Evolutionary conservation across 2,797 vertebrate genomes (phyloP).

Genomic region (Heteromormyrus szaboi): DNA sequence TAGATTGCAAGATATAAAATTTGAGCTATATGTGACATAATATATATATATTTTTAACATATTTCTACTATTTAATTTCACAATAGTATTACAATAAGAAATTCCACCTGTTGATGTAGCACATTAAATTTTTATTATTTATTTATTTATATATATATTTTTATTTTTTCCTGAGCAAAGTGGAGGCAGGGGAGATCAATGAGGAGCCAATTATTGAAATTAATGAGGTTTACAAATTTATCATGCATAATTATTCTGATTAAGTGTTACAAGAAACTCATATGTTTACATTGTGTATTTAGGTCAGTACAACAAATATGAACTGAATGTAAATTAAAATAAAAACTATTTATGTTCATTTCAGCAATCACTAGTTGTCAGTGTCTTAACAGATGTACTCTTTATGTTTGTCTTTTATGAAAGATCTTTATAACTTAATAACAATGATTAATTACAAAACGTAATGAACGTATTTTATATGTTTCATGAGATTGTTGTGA

Average conservation of each 20-base stretch:
- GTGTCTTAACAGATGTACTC: neutral
- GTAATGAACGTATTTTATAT: neutral
- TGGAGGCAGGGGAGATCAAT: neutral
- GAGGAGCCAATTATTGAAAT: neutral
- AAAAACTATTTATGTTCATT: conserved; percentile 1
- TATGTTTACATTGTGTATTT: neutral
- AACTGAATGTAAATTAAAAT: conserved; percentile 10
- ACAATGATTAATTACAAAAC: neutral
- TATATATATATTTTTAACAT: conserved; percentile 43
- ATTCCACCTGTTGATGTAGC: conserved; percentile 21
- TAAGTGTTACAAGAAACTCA: neutral
- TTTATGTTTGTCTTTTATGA: neutral
- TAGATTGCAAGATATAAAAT: conserved; percentile 41
- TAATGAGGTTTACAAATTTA: neutral
- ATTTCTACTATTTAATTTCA: conserved; percentile 11
- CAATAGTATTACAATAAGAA: neutral
- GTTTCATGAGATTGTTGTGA: neutral
- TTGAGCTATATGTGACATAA: conserved; percentile 28
- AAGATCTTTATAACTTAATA: neutral
- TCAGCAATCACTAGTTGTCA: neutral
- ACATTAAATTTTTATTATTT: neutral
- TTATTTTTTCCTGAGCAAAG: neutral
- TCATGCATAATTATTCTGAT: conserved; percentile 8
- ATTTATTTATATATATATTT: neutral
- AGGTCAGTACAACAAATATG: neutral